Base-by-base conservation (phyloP, 2,113 vertebrate species). In the Channa maculata region DNA sequence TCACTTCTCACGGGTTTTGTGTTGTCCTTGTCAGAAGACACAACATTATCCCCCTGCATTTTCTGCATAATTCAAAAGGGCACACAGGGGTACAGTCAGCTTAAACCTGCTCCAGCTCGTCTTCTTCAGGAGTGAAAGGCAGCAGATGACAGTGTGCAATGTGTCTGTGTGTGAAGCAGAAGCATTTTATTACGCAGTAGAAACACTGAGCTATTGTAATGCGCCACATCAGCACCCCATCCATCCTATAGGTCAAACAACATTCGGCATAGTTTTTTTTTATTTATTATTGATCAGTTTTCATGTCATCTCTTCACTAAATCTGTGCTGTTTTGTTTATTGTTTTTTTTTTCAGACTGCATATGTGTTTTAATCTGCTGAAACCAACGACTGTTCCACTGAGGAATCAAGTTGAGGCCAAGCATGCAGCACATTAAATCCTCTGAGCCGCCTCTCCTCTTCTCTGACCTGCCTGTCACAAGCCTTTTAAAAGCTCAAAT, bases 1-100 rank as follows among this genome's bases (percentile, higher is more conserved):
- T 71, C 62, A 52, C 70, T 84, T 91, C 85, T 87, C 86, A 88
- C 73, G 77, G 78, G 80, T 73, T 88, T 86, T 78, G 81, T 70
- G 70, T 84, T 79, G 88, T 85, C 57, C 71, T 68, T 53, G 41
- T 88, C 62, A 44, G 59, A 82, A 80, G 62, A 76, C 77, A 65
- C 69, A 72, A 79, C 57, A 87, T 75, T 53, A 67, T 74, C 72
- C 38, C 62, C 73, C 75, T 65, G 68, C 71, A 77, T 83, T 79
- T 79, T 69, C 53, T 72, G 67, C 62, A 77, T 78, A 45, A 65
- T 77, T 86, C 70, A 52, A 38, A 8, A 15, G 60, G 15, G 39
- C 45, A 10, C 71, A 71, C 68, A 5, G 24, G 14, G 8, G 9
- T 57, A 4, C 5, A 51, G 41, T 53, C 65, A 53, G 44, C 57